Conservation (phyloP, 1,140 invertebrate genomes). For the Armadillidium nasatum region DNA sequence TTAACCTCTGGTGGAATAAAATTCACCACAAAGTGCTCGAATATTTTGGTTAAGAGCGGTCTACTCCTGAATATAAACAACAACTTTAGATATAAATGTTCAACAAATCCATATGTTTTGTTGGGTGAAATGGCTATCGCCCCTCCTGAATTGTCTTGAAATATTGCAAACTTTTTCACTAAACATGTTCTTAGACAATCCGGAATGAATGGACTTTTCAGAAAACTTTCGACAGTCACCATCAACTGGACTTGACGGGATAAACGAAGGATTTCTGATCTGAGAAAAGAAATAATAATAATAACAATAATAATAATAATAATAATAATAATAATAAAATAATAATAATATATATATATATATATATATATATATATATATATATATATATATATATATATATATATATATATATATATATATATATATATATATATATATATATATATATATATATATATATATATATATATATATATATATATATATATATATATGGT, state of each 20-base stretch:
- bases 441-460: no score
- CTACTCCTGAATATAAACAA: background rate
- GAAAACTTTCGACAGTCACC: constrained; percentile 33
- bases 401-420: no score
- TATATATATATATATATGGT: no score
- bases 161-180: constrained; percentile 27
- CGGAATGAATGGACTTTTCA: constrained; percentile 31
- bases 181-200: constrained; percentile 24
- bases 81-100: background rate
- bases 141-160: background rate
- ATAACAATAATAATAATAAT: no score
- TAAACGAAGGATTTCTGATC: constrained; percentile 38
- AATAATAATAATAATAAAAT: no score
- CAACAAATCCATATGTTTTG: constrained; percentile 25
- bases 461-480: no score
- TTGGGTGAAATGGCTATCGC: constrained; percentile 32
- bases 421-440: no score
- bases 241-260: constrained; percentile 41
- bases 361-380: no score
- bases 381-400: no score
- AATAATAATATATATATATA: no score
- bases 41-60: background rate
- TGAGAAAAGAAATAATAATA: constrained; percentile 10
- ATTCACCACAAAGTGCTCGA: background rate
- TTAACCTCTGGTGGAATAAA: background rate